phyloP scores from a whole-genome alignment of 1,140 invertebrate species.

The Leptonema lineaticorne region DNA sequence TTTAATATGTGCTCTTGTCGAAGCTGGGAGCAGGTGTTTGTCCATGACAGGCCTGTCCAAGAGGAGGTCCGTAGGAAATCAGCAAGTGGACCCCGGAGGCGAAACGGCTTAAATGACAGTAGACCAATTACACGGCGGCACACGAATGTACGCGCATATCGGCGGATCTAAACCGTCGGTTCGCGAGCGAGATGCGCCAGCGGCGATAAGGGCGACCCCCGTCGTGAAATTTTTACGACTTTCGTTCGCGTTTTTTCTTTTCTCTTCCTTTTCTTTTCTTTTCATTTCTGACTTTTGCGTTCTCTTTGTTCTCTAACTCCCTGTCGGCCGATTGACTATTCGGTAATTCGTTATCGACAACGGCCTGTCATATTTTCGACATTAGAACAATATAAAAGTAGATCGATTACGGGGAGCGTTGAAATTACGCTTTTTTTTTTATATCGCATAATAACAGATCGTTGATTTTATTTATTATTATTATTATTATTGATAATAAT shows the following conservation, averaged over 20 bases:
- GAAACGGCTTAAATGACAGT: not conserved
- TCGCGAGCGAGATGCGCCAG: not conserved
- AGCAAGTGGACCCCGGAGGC: slow-evolving; percentile 4
- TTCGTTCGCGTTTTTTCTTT: too few relatives aligned
- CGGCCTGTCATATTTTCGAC: not conserved
- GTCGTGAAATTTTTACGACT: not conserved
- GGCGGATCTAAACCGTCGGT: not conserved
- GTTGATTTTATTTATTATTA: too few relatives aligned
- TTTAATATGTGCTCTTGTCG: too few relatives aligned
- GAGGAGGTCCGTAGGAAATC: slow-evolving; percentile 14
- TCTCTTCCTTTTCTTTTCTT: too few relatives aligned
- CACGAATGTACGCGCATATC: slow-evolving; percentile 1
- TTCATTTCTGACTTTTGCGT: too few relatives aligned
- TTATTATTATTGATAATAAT: too few relatives aligned
- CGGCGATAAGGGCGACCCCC: not conserved
- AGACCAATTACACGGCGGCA: not conserved
- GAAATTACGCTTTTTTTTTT: too few relatives aligned
- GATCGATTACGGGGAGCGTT: not conserved
- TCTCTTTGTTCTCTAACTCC: not conserved
- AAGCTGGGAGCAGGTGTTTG: slow-evolving; percentile 10
- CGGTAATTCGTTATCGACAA: not conserved
- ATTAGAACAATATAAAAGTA: not conserved
- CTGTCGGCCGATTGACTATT: not conserved
- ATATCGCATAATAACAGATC: too few relatives aligned
- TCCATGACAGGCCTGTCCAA: slow-evolving; percentile 7